Conservation (phyloP, 2,797 vertebrate genomes). For the Gallinago stenura region DNA sequence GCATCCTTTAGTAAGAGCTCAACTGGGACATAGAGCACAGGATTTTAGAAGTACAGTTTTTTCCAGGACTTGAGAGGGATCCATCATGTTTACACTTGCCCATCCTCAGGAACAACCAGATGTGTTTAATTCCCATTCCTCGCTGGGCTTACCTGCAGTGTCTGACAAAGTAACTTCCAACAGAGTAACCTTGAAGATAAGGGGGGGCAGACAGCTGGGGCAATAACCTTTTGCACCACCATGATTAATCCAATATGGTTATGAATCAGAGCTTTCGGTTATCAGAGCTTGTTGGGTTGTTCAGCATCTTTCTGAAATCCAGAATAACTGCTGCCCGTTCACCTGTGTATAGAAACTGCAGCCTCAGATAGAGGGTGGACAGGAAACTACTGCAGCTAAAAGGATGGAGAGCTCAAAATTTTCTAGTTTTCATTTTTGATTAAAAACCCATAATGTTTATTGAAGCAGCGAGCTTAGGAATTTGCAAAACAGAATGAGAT, state of each 20-base stretch:
- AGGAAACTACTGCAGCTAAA: neutral
- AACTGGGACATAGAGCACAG: neutral
- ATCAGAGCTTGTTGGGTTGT: neutral
- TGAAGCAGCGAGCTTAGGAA: constrained; percentile 8
- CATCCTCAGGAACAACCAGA: neutral
- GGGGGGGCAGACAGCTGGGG: constrained; percentile 22
- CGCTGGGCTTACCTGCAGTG: neutral
- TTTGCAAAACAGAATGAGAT: constrained; percentile 36
- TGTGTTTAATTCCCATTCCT: constrained; percentile 31
- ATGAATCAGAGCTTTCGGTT: neutral
- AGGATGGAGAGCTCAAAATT: neutral
- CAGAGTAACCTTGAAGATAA: constrained; percentile 31
- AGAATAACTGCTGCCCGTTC: neutral
- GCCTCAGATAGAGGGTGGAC: neutral
- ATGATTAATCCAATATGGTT: constrained; percentile 35
- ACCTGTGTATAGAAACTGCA: neutral
- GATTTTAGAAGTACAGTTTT: neutral
- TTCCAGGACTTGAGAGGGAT: neutral
- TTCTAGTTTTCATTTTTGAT: neutral
- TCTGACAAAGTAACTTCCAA: constrained; percentile 25
- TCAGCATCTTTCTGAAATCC: neutral
- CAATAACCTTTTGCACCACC: constrained; percentile 3
- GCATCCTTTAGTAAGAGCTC: neutral
- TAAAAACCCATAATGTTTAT: neutral
- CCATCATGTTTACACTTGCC: neutral